Percentiles rank a stretch among this genome's conserved stretches.
phyloP scores from a whole-genome alignment of 2,113 vertebrate species.

The Protomyctophum bolini region DNA sequence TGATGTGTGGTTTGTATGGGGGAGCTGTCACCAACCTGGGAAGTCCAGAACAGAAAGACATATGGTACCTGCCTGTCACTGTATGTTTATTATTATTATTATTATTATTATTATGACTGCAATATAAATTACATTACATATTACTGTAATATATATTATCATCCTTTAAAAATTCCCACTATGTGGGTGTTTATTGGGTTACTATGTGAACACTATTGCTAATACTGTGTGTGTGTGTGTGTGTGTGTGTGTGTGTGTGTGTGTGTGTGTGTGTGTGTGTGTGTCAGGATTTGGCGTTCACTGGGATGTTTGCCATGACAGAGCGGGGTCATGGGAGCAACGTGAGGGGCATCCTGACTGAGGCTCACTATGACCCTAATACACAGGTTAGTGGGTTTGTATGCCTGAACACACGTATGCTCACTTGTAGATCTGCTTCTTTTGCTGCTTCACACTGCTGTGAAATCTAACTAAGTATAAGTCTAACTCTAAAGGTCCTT shows the following conservation, averaged over 20 bases:
- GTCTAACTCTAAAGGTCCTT: no score
- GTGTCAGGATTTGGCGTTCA: slow-evolving; percentile 64
- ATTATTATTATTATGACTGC: no score
- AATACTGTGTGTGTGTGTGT: not conserved
- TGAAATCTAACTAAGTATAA: no score
- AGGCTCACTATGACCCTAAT: slow-evolving; percentile 66
- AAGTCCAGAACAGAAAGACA: slow-evolving; percentile 59
- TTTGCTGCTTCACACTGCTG: no score
- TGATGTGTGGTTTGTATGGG: slow-evolving; percentile 71
- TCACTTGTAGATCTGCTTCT: no score
- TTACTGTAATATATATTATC: no score
- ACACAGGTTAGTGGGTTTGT: slow-evolving; percentile 58
- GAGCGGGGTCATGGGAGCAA: slow-evolving; percentile 74
- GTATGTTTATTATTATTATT: slow-evolving; percentile 30
- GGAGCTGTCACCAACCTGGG: slow-evolving; percentile 69
- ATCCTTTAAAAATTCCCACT: no score
- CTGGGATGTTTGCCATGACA: slow-evolving; percentile 75
- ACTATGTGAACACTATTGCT: not conserved
- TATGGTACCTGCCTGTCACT: slow-evolving; percentile 69
- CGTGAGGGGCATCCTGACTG: slow-evolving; percentile 62
- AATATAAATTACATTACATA: no score
- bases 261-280: not conserved
- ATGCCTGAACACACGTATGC: not conserved
- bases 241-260: slow-evolving; percentile 4
- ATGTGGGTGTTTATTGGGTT: not conserved